Percentiles rank a stretch among this genome's conserved stretches.
These are phyloP conservation scores for Drosophila sp. DNA, from an alignment of 1,140 invertebrate species.

Conservation along the genomic window DNA sequence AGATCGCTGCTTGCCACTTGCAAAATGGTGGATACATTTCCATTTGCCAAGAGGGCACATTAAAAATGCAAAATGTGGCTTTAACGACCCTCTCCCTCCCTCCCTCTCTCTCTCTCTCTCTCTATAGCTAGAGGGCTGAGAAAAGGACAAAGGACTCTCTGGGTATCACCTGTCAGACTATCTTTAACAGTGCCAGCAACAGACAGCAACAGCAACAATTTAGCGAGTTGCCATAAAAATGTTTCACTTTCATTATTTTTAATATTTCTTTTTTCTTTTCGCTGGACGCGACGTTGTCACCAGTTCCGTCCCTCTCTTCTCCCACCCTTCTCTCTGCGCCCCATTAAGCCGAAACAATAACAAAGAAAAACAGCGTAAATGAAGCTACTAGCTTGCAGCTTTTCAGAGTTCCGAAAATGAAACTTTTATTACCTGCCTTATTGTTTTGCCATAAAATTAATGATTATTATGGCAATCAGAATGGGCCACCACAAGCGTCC, in stretches of 20 bases:
- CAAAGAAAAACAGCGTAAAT: slow-evolving; percentile 28
- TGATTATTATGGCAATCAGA: slow-evolving; percentile 79
- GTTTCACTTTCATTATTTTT: slow-evolving; percentile 81
- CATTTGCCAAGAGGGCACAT: slow-evolving; percentile 48
- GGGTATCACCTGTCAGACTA: slow-evolving; percentile 28
- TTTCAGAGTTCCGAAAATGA: slow-evolving; percentile 55
- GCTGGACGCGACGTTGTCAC: slow-evolving; percentile 31
- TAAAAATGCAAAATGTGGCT: slow-evolving; percentile 77
- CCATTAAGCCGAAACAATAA: slow-evolving; percentile 49
- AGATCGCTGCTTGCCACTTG: slow-evolving; percentile 75
- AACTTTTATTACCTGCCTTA: slow-evolving; percentile 81
- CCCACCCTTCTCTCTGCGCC: slow-evolving; percentile 6
- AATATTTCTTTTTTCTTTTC: slow-evolving; percentile 48
- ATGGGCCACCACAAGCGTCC: slow-evolving; percentile 68
- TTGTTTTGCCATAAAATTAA: slow-evolving; percentile 81
- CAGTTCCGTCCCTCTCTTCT: slow-evolving; percentile 13
- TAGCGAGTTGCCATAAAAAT: slow-evolving; percentile 56
- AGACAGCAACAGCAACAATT: background rate
- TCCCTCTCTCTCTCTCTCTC: too few relatives aligned
- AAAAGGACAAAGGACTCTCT: slow-evolving; percentile 2
- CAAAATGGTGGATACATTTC: slow-evolving; percentile 59
- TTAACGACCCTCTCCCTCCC: slow-evolving; percentile 51
- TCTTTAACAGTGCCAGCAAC: slow-evolving; percentile 6
- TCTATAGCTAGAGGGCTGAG: background rate
- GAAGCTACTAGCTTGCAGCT: slow-evolving; percentile 26